Base-by-base conservation (phyloP, 1,140 invertebrate genomes). In the Epicauta chinensis region DNA sequence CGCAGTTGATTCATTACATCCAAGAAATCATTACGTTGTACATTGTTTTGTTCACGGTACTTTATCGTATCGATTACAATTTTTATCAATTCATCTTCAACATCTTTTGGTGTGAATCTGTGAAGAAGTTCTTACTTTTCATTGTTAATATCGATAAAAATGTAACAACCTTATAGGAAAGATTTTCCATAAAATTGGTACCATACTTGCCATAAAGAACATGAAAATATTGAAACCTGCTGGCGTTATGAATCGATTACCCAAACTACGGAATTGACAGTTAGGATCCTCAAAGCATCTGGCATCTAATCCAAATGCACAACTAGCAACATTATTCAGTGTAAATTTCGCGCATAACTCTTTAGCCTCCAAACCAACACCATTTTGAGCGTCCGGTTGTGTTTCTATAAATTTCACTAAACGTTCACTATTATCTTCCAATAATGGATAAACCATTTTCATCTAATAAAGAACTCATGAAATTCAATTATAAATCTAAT, bases 41-140 rank as follows among this genome's bases (percentile, higher is more conserved):
- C 55, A 15, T 65, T 66, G 34, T 70, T 70, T 35, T 67, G 51
- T 29, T 65, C 44, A 10, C 71, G 56, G 37, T 69, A 67, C 16
- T 67, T 59, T 5, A 74, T 49, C 7, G 63, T 67, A 16, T 65
- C 53, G 7, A 17, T 34, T 11, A 62, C 47, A 12, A 62, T 53
- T 32, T 47, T 12, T 2, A 43, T 59, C 16, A 62, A 16, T 49
- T 51, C 51, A 9, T 51, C 40, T 34, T 61, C 54, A 3, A 59
- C 50, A 10, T 51, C 23, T 45, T 52, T 44, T 12, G 53, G 36
- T 9, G 59, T 44, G 1, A 62, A 52, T 13, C 57, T 39, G 10
- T 7, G 31, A 30, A 11, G 31, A 43, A 29, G 14, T 30, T 23
- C 7, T 5, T 23, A 23, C 23, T 23, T 23, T 23, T 23, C 7